phyloP scores from a whole-genome alignment of 37 sponge, comb jelly and placozoan genomes.

The Halisarca cf. caerulea region DNA sequence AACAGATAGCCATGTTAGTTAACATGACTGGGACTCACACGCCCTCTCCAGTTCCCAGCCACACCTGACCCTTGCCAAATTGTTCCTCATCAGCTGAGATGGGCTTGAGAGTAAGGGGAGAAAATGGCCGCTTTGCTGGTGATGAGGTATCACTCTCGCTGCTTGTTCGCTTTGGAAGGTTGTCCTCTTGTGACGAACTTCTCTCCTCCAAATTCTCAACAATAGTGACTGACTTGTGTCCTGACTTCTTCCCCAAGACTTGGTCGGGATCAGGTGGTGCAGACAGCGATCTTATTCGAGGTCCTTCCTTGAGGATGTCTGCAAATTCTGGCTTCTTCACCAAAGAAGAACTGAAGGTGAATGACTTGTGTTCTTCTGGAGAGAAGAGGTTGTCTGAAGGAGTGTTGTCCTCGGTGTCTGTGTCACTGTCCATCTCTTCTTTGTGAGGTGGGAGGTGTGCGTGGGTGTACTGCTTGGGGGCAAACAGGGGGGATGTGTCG shows the following conservation, averaged over 20 bases:
- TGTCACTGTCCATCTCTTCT: not conserved
- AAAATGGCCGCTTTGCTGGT: not conserved
- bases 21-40: not conserved
- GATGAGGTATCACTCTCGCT: not conserved
- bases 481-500: not conserved
- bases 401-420: not conserved
- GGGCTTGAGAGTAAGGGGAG: slow-evolving; percentile 52
- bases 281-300: not conserved
- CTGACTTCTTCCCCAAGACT: not conserved
- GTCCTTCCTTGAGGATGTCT: not conserved
- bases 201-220: not conserved
- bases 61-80: slow-evolving; percentile 15
- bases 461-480: not conserved
- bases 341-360: not conserved
- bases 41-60: slow-evolving; percentile 68
- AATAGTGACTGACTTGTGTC: not conserved
- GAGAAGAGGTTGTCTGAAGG: not conserved
- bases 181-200: not conserved
- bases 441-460: not conserved
- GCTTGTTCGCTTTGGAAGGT: not conserved
- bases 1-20: not conserved
- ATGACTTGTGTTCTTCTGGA: not conserved
- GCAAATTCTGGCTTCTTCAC: not conserved
- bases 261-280: slow-evolving; percentile 22
- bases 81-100: not conserved